Evolutionary conservation across 2,797 vertebrate genomes (phyloP).

Genomic region (Melanotaenia boesemani): DNA sequence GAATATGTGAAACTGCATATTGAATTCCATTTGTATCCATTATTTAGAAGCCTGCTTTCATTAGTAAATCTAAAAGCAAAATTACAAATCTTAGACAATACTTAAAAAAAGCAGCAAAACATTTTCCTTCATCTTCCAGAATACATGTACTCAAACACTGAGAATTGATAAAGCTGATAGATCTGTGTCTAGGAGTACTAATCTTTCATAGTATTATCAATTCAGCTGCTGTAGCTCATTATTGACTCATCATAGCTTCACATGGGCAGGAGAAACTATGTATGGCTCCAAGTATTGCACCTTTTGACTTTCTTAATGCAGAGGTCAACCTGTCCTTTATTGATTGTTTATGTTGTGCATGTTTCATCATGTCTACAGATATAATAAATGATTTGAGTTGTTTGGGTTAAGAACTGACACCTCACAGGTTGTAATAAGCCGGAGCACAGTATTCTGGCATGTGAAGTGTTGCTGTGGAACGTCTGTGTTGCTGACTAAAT

Average conservation of each 20-base stretch:
- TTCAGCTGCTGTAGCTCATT: conserved; percentile 58
- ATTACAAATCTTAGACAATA: conserved; percentile 6
- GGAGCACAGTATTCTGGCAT: conserved; percentile 12
- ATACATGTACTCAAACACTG: conserved; percentile 35
- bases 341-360: neutral
- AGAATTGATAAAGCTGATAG: conserved; percentile 20
- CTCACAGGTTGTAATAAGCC: conserved; percentile 14
- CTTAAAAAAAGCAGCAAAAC: neutral
- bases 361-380: conserved; percentile 5
- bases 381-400: conserved; percentile 5
- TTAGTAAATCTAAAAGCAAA: conserved; percentile 26
- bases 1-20: conserved; percentile 12
- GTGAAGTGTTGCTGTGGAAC: conserved; percentile 28
- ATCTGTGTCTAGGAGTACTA: conserved; percentile 52
- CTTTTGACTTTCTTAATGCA: conserved; percentile 12
- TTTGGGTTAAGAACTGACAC: conserved; percentile 3
- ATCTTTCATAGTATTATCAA: conserved; percentile 63
- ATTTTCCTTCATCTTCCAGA: conserved; percentile 14
- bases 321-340: conserved; percentile 17
- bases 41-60: conserved; percentile 17
- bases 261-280: conserved; percentile 38
- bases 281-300: conserved; percentile 25
- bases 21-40: conserved; percentile 9
- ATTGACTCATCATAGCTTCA: conserved; percentile 62
- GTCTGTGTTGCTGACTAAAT: conserved; percentile 35